Percentiles rank a stretch among this genome's conserved stretches.
These are phyloP conservation scores for Helarctos malayanus DNA, from an alignment of 2,797 vertebrate species.

Conservation along the genomic window DNA sequence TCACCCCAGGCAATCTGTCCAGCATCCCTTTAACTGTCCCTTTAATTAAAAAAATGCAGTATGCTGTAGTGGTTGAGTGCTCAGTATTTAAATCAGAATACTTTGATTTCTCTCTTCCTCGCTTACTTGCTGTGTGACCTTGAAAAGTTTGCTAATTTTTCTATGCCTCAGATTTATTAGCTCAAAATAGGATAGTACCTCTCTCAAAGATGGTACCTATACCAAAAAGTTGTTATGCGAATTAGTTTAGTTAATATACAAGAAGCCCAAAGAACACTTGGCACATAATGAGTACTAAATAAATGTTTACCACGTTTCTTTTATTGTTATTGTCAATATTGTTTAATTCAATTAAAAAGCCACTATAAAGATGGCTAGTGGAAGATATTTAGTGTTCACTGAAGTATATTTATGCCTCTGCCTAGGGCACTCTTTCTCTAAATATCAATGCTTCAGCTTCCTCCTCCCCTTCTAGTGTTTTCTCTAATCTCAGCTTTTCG, in stretches of 20 bases:
- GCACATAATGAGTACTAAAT: neutral
- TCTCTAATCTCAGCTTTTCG: neutral
- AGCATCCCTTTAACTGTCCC: neutral
- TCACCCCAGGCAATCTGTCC: neutral
- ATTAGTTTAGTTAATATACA: conserved; percentile 14
- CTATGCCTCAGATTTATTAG: conserved; percentile 12
- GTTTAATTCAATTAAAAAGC: conserved; percentile 19
- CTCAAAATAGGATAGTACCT: neutral
- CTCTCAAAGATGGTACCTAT: neutral
- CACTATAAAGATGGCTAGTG: neutral
- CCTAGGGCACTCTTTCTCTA: neutral
- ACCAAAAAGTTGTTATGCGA: conserved; percentile 38
- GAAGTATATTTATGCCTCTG: conserved; percentile 2
- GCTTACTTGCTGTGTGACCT: neutral
- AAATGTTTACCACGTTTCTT: neutral
- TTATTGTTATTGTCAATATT: neutral
- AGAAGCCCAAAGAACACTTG: neutral
- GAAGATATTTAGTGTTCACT: neutral
- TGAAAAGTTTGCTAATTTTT: conserved; percentile 44
- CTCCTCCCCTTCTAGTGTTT: neutral
- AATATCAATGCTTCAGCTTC: neutral
- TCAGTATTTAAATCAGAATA: neutral
- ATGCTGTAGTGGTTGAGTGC: neutral
- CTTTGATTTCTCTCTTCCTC: neutral
- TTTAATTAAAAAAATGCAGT: neutral